phyloP scores from a whole-genome alignment of 2,113 vertebrate genomes.

The Chaenocephalus aceratus region DNA sequence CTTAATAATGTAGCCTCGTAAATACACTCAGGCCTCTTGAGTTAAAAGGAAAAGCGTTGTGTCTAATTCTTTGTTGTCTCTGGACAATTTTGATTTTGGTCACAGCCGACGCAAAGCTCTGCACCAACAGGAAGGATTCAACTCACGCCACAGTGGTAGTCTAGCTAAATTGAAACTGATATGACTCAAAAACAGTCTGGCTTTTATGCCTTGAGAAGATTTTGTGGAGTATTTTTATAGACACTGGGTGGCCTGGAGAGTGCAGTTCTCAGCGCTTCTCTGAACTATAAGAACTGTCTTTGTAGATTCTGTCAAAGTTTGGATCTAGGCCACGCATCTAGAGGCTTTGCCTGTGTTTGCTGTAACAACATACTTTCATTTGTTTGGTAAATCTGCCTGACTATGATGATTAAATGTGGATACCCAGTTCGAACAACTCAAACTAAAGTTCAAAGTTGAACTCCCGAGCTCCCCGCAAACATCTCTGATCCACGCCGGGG shows the following conservation, averaged over 20 bases:
- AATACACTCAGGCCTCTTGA: conserved; percentile 37
- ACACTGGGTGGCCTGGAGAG: conserved; percentile 59
- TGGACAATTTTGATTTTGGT: conserved; percentile 22
- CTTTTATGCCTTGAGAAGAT: conserved; percentile 28
- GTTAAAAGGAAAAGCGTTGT: conserved; percentile 48
- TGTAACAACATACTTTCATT: conserved; percentile 42
- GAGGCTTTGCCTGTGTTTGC: conserved; percentile 51
- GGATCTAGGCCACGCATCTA: conserved; percentile 65
- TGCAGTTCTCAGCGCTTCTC: conserved; percentile 31
- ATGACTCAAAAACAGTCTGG: conserved; percentile 33
- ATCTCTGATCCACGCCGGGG: conserved; percentile 16
- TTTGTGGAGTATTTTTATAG: conserved; percentile 34
- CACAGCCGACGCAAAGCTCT: conserved; percentile 39
- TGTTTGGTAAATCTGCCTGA: conserved; percentile 46
- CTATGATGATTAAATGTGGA: conserved; percentile 26
- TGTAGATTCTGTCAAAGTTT: conserved; percentile 61
- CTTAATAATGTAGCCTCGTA: conserved; percentile 35
- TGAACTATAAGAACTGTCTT: conserved; percentile 40
- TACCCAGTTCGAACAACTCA: conserved; percentile 32
- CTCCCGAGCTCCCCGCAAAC: background rate
- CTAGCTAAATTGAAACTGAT: conserved; percentile 38
- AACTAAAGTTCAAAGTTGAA: conserved; percentile 40
- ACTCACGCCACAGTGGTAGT: conserved; percentile 8
- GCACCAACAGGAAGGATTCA: conserved; percentile 61
- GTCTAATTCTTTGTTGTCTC: conserved; percentile 43